Evolutionary conservation across 1,140 invertebrate genomes (phyloP), one percentile per base, ranked within the genome.

Genomic region (Ostrea edulis): DNA sequence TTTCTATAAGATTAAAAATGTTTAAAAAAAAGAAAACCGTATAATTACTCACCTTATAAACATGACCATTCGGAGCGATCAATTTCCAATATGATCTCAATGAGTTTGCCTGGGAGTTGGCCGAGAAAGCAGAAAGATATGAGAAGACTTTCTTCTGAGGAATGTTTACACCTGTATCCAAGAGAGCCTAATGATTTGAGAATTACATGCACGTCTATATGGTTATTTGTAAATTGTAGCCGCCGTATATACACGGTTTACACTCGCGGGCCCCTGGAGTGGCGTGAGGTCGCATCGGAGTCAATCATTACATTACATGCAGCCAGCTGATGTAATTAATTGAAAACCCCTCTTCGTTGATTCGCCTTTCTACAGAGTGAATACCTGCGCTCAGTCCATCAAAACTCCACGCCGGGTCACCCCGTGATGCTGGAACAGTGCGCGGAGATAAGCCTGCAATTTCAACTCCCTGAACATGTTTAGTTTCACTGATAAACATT

Each of bases 81-180:
- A 58, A 12, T 58, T 58, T 20, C 5, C 55, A 58, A 17, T 20
- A 12, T 17, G 11, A 58, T 8, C 11, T 54, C 53, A 54, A 17
- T 58, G 55, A 17, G 0, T 17, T 17, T 58, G 7, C 1, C 14
- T 58, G 55, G 55, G 55, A 58, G 54, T 58, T 17, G 55, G 14
- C 55, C 55, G 12, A 58, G 55, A 58, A 58, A 58, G 1, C 8
- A 58, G 20, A 58, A 58, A 20, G n/a, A n/a, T 58, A 0, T 58
- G 55, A 58, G 12, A 17, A 20, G 55, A 58, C 4, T 12, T 22
- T n/a, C 22, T 22, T 71, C 65, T 71, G 8, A 71, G 65, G 65
- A 71, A 71, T 71, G 65, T 71, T 71, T 71, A 22, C 65, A 71
- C 65, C 65, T 71, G 65, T 71, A 25, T 71, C 22, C 65, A 8